Percentiles rank a stretch among this genome's conserved stretches.
Conservation (phyloP, 2,888 invertebrate genomes). For the Pristionchus maxplancki region DNA sequence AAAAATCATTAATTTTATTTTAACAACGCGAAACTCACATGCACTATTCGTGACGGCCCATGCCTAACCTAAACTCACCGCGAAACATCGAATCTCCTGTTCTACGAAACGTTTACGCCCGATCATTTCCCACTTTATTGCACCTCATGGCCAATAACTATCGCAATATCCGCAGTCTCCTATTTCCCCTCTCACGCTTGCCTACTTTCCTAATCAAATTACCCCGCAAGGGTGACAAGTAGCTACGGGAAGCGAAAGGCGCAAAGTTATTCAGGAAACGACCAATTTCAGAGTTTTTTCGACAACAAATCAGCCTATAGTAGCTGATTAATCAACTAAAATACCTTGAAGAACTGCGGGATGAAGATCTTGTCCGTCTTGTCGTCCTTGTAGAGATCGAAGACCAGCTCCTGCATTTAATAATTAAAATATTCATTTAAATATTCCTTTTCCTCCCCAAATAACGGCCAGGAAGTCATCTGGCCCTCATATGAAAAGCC, state of each 20-base stretch:
- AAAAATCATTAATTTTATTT: no score
- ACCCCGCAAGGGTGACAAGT: not conserved
- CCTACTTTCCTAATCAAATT: constrained; percentile 30
- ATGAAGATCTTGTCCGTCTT: constrained; percentile 65
- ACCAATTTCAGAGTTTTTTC: not conserved
- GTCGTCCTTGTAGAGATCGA: constrained; percentile 69
- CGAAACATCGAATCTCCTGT: no score
- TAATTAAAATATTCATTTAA: not conserved
- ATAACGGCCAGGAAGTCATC: not conserved
- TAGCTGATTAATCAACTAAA: not conserved
- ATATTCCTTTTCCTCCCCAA: not conserved
- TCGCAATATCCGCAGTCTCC: not conserved
- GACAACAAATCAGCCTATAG: not conserved
- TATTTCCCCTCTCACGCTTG: not conserved
- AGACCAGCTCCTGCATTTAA: constrained; percentile 62
- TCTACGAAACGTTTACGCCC: no score
- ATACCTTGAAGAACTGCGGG: constrained; percentile 67
- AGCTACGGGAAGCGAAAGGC: not conserved
- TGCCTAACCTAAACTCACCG: no score
- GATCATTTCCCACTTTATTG: no score
- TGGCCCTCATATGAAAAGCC: not conserved
- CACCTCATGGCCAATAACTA: not conserved
- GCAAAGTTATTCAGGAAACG: not conserved
- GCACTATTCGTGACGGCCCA: no score
- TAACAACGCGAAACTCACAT: no score